A percentile compares a stretch with the other conserved stretches of the same genome.
Conservation (phyloP, 2,113 vertebrate species). For the Monarcha castaneiventris region DNA sequence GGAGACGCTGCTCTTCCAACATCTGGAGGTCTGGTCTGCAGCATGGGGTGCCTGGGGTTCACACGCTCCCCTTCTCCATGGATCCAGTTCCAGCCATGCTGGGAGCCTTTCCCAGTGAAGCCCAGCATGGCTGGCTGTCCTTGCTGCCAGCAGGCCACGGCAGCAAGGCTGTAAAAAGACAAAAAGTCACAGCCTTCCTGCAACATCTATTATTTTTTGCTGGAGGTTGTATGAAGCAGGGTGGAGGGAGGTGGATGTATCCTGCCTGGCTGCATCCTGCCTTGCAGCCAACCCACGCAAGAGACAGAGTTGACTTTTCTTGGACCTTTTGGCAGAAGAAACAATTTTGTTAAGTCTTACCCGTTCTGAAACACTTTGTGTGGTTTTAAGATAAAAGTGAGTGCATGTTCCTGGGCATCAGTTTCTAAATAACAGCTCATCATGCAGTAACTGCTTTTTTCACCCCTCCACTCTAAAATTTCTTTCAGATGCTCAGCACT, state of each 20-base stretch:
- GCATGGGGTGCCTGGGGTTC: not conserved
- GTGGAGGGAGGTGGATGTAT: not conserved
- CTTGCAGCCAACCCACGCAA: not conserved
- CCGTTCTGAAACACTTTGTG: not conserved
- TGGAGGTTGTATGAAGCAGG: not conserved
- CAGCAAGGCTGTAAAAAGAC: not conserved
- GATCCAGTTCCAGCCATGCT: not conserved
- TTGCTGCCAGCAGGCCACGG: not conserved
- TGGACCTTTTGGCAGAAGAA: not conserved
- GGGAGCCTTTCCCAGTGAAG: not conserved
- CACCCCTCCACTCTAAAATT: not conserved
- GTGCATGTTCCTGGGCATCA: not conserved
- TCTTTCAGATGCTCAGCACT: not conserved
- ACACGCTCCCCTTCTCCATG: not conserved
- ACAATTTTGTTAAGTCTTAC: not conserved
- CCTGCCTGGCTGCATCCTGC: not conserved
- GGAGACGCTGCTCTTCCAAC: not conserved
- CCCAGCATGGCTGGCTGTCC: not conserved
- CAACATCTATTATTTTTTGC: not conserved
- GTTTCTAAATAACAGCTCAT: not conserved
- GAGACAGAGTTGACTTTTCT: not conserved
- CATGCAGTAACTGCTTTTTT: not conserved
- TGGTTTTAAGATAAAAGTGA: not conserved
- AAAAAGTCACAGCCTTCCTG: not conserved
- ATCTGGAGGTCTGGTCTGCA: slow-evolving; percentile 26